Conservation (phyloP, 2,888 invertebrate genomes). For the Marasmarcha lunaedactyla region DNA sequence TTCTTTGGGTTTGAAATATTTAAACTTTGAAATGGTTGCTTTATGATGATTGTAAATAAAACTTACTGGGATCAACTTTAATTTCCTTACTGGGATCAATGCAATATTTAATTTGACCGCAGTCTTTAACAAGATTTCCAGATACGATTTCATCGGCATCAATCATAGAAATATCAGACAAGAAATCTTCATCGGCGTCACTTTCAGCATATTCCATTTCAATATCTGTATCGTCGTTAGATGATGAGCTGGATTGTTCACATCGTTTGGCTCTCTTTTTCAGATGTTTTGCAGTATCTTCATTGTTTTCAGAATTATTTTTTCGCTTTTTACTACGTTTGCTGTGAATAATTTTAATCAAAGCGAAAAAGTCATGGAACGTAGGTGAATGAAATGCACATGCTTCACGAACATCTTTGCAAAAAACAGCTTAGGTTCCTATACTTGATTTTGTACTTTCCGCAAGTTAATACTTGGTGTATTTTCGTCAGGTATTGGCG, state of each 20-base stretch:
- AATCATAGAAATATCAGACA: slow-evolving; percentile 1
- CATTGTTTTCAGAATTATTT: slow-evolving; percentile 20
- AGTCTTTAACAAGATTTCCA: not conserved
- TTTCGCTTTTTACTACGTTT: too few relatives aligned
- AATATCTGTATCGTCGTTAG: slow-evolving; percentile 4
- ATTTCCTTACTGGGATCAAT: not conserved
- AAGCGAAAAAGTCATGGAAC: too few relatives aligned
- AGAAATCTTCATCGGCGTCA: slow-evolving; percentile 3
- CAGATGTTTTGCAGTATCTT: slow-evolving; percentile 4
- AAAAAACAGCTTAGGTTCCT: too few relatives aligned
- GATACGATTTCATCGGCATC: not conserved
- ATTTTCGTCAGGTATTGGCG: too few relatives aligned
- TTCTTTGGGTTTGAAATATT: too few relatives aligned
- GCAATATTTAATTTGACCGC: not conserved
- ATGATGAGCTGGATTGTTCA: slow-evolving; percentile 4
- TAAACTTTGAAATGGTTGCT: too few relatives aligned
- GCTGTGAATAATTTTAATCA: too few relatives aligned
- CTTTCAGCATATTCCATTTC: slow-evolving; percentile 9
- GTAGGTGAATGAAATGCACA: too few relatives aligned
- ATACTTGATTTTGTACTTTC: too few relatives aligned
- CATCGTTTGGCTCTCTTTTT: slow-evolving; percentile 6
- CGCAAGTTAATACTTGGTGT: not conserved
- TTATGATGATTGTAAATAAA: too few relatives aligned
- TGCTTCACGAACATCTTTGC: too few relatives aligned
- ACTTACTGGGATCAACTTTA: not conserved